Evolutionary conservation across 2,797 vertebrate genomes (phyloP).

Genomic region (Leptoclinus maculatus): DNA sequence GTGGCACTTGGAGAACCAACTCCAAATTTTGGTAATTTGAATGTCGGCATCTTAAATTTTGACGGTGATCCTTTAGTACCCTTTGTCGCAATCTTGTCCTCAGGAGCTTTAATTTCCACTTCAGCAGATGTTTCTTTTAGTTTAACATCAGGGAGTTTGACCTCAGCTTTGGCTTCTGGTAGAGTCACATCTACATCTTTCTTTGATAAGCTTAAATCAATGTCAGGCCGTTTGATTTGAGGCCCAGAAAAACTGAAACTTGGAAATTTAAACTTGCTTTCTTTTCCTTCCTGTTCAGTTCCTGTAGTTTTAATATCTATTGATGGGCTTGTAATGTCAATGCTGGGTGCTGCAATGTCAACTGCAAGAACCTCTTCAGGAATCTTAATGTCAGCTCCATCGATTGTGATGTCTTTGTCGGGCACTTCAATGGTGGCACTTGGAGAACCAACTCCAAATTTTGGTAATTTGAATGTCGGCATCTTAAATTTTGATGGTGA

Average conservation of each 20-base stretch:
- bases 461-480: slow-evolving; percentile 55
- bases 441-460: slow-evolving; percentile 39
- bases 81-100: background rate
- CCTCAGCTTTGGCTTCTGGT: slow-evolving; percentile 23
- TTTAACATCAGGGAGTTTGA: too few species aligned
- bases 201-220: slow-evolving; percentile 37
- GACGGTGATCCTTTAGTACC: slow-evolving; percentile 42
- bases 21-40: slow-evolving; percentile 60
- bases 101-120: slow-evolving; percentile 28
- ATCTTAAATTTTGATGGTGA: slow-evolving; percentile 55
- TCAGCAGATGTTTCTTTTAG: too few species aligned
- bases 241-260: fast-evolving
- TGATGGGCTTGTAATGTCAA: background rate
- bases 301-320: slow-evolving; percentile 28
- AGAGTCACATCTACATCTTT: slow-evolving; percentile 60
- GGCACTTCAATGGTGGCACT: slow-evolving; percentile 27
- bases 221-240: slow-evolving; percentile 45
- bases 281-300: slow-evolving; percentile 14
- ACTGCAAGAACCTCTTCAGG: background rate
- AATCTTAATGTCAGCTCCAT: background rate
- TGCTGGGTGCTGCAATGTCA: background rate
- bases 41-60: slow-evolving; percentile 55
- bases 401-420: slow-evolving; percentile 15
- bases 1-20: background rate
- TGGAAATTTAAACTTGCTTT: slow-evolving; percentile 51